Conservation (phyloP, 2,113 vertebrate species). For the Nothoprocta pentlandii region DNA sequence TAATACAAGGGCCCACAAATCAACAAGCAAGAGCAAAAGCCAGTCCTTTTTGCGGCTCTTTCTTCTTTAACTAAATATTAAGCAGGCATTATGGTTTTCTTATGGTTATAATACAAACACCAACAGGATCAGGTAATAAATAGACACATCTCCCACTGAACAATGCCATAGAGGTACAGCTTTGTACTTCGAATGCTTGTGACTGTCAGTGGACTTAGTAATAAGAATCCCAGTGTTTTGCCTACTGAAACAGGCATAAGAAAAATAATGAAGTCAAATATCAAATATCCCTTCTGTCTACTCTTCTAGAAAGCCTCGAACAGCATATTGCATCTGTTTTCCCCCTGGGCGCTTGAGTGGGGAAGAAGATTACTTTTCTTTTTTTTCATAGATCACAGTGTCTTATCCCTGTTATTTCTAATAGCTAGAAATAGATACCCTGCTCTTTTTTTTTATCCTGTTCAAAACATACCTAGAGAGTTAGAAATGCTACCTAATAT, state of each 20-base stretch:
- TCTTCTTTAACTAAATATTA: background rate
- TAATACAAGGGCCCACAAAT: background rate
- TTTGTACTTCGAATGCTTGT: background rate
- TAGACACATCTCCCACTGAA: background rate
- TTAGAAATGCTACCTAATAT: background rate
- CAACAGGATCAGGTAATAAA: background rate
- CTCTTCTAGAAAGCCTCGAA: background rate
- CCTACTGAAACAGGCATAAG: background rate
- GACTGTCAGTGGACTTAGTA: background rate
- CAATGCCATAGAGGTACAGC: background rate
- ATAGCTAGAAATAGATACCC: background rate
- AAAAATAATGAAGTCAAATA: background rate
- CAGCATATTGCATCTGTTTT: background rate
- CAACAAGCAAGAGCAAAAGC: background rate
- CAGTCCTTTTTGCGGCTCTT: background rate
- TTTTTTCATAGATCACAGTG: background rate
- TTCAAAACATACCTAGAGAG: background rate
- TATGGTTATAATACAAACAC: background rate
- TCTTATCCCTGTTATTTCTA: background rate
- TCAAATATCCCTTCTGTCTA: background rate
- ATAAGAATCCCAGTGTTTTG: background rate
- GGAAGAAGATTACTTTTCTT: background rate
- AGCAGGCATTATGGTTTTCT: background rate
- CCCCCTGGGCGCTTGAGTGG: background rate
- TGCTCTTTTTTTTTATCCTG: background rate